These are phyloP conservation scores for Microplitis demolitor DNA, from an alignment of 1,140 invertebrate genomes.

Conservation along the genomic window DNA sequence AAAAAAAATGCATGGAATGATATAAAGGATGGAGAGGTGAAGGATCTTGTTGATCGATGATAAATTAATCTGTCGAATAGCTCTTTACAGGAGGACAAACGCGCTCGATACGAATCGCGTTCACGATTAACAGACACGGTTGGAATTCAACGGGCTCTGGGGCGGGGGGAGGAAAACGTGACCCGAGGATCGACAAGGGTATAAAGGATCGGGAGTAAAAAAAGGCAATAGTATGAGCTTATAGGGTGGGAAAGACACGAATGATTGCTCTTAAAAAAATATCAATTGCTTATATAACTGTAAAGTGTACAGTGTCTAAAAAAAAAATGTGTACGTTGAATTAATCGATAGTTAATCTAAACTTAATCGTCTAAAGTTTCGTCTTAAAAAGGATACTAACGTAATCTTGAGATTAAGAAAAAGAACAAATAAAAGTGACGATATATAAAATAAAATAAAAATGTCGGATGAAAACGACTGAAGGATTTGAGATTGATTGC, in stretches of 20 bases:
- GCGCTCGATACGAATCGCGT: neutral
- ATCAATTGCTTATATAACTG: too few relatives aligned
- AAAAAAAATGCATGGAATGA: neutral
- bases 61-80: conserved; percentile 23
- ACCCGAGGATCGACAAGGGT: neutral
- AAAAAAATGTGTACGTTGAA: too few relatives aligned
- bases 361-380: neutral
- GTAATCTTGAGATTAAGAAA: neutral
- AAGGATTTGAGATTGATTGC: neutral
- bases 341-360: neutral
- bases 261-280: neutral
- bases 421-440: neutral
- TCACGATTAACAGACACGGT: neutral
- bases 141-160: neutral
- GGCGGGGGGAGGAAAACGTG: neutral
- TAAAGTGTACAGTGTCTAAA: too few relatives aligned
- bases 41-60: conserved; percentile 10
- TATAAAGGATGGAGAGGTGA: neutral
- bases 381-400: neutral
- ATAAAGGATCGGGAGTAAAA: neutral
- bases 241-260: neutral
- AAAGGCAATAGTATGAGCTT: neutral
- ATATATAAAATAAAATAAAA: too few relatives aligned
- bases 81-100: conserved; percentile 20
- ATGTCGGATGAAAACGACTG: neutral